Evolutionary conservation across 2,113 vertebrate species (phyloP).

Genomic region (Callithrix jacchus): DNA sequence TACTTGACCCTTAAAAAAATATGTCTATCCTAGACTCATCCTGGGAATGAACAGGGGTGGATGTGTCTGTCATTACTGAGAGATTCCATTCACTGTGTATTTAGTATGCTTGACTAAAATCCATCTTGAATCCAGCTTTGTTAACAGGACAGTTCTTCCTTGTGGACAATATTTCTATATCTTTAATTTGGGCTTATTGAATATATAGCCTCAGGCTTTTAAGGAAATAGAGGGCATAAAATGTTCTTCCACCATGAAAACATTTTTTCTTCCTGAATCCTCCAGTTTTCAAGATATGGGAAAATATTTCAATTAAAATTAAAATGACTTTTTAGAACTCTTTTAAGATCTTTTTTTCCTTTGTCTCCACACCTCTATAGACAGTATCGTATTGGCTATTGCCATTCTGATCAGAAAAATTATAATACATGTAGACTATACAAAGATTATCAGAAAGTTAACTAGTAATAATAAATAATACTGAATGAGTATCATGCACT

Average conservation of each 20-base stretch:
- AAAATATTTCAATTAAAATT: conserved; percentile 2
- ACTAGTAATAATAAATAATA: neutral
- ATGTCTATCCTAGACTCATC: neutral
- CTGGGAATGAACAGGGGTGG: neutral
- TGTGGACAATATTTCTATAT: neutral
- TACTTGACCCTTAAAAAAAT: neutral
- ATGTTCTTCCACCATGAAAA: neutral
- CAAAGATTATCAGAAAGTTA: neutral
- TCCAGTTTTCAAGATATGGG: neutral
- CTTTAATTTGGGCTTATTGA: conserved; percentile 23
- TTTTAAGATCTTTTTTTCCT: neutral
- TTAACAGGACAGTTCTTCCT: neutral
- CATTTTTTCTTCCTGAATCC: neutral
- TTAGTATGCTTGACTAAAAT: neutral
- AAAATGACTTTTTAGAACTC: neutral
- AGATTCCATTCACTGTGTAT: neutral
- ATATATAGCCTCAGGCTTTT: neutral
- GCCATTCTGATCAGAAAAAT: neutral
- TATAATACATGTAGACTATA: neutral
- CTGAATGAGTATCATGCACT: neutral
- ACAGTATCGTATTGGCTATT: neutral
- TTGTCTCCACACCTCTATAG: neutral
- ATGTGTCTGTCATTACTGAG: neutral
- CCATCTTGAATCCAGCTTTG: neutral
- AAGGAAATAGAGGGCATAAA: neutral